Evolutionary conservation across 92 coral and sea anemone genomes (phyloP), one percentile per base, ranked within the genome.

Genomic region (Palythoa heliodiscus): DNA sequence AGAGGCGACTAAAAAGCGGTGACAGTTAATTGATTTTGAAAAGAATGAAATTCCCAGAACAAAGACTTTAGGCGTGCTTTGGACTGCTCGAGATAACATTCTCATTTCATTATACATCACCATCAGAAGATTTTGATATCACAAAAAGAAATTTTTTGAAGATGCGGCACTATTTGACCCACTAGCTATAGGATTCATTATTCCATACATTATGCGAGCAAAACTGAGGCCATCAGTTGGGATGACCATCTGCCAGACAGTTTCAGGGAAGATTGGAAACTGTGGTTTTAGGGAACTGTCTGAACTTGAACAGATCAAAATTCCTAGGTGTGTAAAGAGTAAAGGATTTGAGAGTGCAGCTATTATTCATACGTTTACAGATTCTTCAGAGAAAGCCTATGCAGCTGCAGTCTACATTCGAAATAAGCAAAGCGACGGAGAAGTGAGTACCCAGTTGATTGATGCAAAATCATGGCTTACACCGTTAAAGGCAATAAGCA

Each of bases 201-300:
- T 0, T 60, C 66, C 66, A 0, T 60, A 60, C 66, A 2, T 60
- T 60, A 12, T 60, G 22, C 66, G 66, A 14, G 66, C 66, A 60
- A 60, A 60, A 71, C 3, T 71, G 1, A 29, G 35, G 35, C 35
- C 1, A 29, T 29, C 35, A 29, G 35, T 29, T 29, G 1, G 35
- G 35, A 29, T 29, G 35, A 29, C 35, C 35, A 29, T 0, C 35
- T 29, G 35, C 35, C 35, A 29, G 35, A 29, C 35, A 29, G 35
- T 50, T 23, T 66, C 40, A 40, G 50, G 63, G 11, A 16, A 54
- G 39, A 48, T 8, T 87, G 76, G 90, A 53, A 25, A 16, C 13
- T 43, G 60, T 82, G 87, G 90, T 72, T 72, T 87, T 61, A 39
- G 47, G 2, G 88, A 73, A 50, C 24, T 87, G 24, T 35, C 47